Evolutionary conservation across 1,140 invertebrate species (phyloP).

Genomic region (Nebria ingens): DNA sequence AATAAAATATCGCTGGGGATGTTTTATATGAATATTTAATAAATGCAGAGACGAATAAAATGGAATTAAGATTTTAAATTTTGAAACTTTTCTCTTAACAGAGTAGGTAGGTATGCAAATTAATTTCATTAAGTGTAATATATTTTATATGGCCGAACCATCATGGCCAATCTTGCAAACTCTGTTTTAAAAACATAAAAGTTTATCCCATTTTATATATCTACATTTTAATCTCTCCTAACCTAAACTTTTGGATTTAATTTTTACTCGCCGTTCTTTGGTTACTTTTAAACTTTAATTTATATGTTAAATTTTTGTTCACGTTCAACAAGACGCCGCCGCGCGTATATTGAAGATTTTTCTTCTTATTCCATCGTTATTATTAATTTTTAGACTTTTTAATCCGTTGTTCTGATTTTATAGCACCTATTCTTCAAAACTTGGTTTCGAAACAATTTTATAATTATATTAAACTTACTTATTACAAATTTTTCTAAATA

Average conservation of each 20-base stretch:
- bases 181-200: background rate
- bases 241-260: background rate
- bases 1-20: background rate
- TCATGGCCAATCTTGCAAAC: background rate
- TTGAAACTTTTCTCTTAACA: background rate
- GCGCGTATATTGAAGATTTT: background rate
- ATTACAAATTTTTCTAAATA: no score
- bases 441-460: no score
- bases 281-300: conserved; percentile 10
- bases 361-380: no score
- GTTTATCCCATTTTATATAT: conserved; percentile 7
- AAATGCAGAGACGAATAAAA: conserved; percentile 4
- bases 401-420: no score
- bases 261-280: background rate
- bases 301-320: conserved; percentile 4
- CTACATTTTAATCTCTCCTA: conserved; percentile 6
- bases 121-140: conserved; percentile 9
- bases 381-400: no score
- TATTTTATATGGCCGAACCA: conserved; percentile 8
- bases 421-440: no score
- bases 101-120: conserved; percentile 7
- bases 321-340: no score
- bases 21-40: conserved; percentile 5
- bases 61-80: conserved; percentile 5
- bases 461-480: no score